Conservation (phyloP, 2,888 invertebrate species). For the Amorpha juglandis region DNA sequence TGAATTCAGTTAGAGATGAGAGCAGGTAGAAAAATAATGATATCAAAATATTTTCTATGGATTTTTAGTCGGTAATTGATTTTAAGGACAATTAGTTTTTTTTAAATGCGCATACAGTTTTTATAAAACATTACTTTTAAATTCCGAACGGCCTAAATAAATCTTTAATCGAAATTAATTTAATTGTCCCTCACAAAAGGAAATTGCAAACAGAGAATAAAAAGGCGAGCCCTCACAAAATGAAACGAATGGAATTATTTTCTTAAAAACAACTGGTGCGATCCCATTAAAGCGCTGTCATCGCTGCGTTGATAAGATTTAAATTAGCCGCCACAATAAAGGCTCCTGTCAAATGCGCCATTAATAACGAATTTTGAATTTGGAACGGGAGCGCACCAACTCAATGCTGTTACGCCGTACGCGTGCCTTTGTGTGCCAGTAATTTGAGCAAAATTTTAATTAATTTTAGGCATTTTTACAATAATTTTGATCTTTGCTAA, state of each 20-base stretch:
- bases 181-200: slow-evolving; percentile 46
- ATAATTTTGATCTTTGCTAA: not conserved
- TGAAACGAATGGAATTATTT: slow-evolving; percentile 62
- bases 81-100: too few species aligned
- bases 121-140: not conserved
- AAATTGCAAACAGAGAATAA: slow-evolving; percentile 46
- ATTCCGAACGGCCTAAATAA: not conserved
- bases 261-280: slow-evolving; percentile 70
- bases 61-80: too few species aligned
- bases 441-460: slow-evolving; percentile 15
- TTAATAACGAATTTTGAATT: slow-evolving; percentile 77
- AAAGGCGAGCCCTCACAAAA: slow-evolving; percentile 35
- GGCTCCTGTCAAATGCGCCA: slow-evolving; percentile 83
- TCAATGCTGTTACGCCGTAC: slow-evolving; percentile 46
- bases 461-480: not conserved
- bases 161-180: slow-evolving; percentile 23
- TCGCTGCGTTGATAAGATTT: slow-evolving; percentile 82
- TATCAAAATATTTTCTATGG: too few species aligned
- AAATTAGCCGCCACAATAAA: slow-evolving; percentile 82
- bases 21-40: too few species aligned
- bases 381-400: slow-evolving; percentile 73
- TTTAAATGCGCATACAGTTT: too few species aligned
- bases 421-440: slow-evolving; percentile 34
- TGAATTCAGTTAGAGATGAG: too few species aligned
- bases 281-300: slow-evolving; percentile 83